Conservation (phyloP, 1,140 invertebrate species). For the Steinernema khuongi region DNA sequence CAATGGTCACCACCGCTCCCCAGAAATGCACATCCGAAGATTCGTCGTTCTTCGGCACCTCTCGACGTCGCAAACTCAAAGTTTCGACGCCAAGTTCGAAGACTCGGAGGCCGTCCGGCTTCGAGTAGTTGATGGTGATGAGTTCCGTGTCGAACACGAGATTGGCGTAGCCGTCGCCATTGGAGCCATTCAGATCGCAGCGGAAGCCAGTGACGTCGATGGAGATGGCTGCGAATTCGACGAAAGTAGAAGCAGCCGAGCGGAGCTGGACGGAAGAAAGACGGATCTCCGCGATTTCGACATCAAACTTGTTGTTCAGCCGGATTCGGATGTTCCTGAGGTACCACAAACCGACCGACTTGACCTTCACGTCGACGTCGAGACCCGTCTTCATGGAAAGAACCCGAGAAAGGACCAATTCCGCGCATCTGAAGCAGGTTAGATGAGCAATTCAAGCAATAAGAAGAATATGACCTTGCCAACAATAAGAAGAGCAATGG, state of each 20-base stretch:
- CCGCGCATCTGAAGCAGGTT: neutral
- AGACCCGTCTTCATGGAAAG: neutral
- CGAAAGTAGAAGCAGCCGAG: too few species aligned
- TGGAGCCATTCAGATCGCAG: conserved; percentile 21
- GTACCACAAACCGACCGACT: neutral
- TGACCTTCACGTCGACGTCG: conserved; percentile 8
- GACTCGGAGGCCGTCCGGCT: conserved; percentile 8
- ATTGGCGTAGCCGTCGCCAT: neutral
- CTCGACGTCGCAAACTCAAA: conserved; percentile 40
- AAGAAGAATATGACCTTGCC: neutral
- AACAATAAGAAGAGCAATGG: neutral
- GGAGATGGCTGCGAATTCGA: neutral
- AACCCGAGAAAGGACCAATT: neutral
- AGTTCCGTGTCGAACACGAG: conserved; percentile 38
- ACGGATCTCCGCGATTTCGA: neutral
- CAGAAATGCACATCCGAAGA: conserved; percentile 22
- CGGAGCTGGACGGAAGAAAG: neutral
- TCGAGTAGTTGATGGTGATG: conserved; percentile 24
- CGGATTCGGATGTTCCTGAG: neutral
- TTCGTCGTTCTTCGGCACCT: neutral
- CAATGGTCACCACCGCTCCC: conserved; percentile 39
- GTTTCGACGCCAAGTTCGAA: conserved; percentile 44
- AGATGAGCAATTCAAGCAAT: too few species aligned
- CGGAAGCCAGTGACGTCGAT: conserved; percentile 27
- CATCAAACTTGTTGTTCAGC: conserved; percentile 11